Base-by-base conservation (phyloP, 2,888 invertebrate species). In the Lordiphosa andalusiaca region DNA sequence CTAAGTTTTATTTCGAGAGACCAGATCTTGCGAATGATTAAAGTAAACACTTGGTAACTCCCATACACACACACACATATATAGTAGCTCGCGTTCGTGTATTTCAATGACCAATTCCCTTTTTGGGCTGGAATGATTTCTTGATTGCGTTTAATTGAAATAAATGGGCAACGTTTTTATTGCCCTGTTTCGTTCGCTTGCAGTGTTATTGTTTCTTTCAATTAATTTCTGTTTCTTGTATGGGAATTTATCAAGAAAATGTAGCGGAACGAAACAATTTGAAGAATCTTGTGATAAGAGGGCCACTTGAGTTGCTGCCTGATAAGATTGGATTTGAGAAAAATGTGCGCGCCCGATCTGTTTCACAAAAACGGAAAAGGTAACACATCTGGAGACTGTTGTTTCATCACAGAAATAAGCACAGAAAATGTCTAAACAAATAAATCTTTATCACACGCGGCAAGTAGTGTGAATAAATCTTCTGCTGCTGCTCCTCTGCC, bases 141-240 rank as follows among this genome's bases (percentile, higher is more conserved):
- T 86, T 86, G 81, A 87, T 87, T 87, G 88, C 63, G 74, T 82
- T 87, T 85, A 87, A 87, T 87, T 87, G 86, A 87, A 85, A 87
- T 86, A 84, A 86, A 87, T 85, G 84, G 66, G 52, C 60, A 54
- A 70, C 63, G 62, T 74, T 81, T 72, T 63, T 73, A 68, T 66
- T 67, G 44, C 53, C 65, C 41, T 12, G 49, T 63, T 63, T 54
- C 42, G 33, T 54, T 68, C 9, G 50, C 36, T 44, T 44, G 33
- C 51, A 48, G 39, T 60, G 37, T 64, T 55, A 61, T 53, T 61
- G 7, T 37, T 53, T 23, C 35, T 52, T 56, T 71, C 66, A 68
- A 83, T 80, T 73, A 76, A 73, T 65, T 55, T 55, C 42, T 42
- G 54, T 47, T 56, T 21, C 42, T 59, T 76, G 51, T 62, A 44